Conservation (phyloP, 2,888 invertebrate species). For the Antitype chi region DNA sequence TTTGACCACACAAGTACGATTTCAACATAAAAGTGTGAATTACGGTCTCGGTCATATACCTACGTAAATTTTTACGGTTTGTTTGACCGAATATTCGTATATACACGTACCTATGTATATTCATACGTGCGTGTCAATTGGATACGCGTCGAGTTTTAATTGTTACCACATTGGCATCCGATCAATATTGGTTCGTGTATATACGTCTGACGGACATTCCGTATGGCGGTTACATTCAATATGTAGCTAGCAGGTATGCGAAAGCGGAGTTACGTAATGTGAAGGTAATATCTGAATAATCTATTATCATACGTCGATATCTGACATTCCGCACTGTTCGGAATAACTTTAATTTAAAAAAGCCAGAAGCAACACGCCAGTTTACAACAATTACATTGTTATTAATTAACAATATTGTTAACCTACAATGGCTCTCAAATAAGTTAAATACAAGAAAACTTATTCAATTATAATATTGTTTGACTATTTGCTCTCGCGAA, state of each 20-base stretch:
- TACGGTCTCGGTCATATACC: slow-evolving; percentile 1
- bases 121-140: slow-evolving; percentile 30
- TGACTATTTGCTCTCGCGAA: slow-evolving; percentile 11
- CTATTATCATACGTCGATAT: background rate
- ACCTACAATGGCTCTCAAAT: slow-evolving; percentile 7
- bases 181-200: slow-evolving; percentile 54
- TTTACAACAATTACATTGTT: background rate
- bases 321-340: background rate
- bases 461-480: slow-evolving; percentile 34
- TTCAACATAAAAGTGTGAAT: slow-evolving; percentile 22
- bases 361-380: background rate
- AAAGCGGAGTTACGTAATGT: slow-evolving; percentile 33
- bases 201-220: slow-evolving; percentile 31
- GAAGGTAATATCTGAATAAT: slow-evolving; percentile 35
- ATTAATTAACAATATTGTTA: slow-evolving; percentile 8
- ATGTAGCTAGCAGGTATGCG: slow-evolving; percentile 7
- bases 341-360: background rate
- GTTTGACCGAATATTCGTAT: slow-evolving; percentile 9
- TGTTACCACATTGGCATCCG: slow-evolving; percentile 49
- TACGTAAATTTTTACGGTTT: slow-evolving; percentile 34
- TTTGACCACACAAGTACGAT: slow-evolving; percentile 20
- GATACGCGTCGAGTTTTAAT: slow-evolving; percentile 52
- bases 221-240: slow-evolving; percentile 33
- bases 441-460: slow-evolving; percentile 8
- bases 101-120: slow-evolving; percentile 1